Evolutionary conservation across 2,113 vertebrate genomes (phyloP), one percentile per base, ranked within the genome.

Genomic region (Pao palembangensis): DNA sequence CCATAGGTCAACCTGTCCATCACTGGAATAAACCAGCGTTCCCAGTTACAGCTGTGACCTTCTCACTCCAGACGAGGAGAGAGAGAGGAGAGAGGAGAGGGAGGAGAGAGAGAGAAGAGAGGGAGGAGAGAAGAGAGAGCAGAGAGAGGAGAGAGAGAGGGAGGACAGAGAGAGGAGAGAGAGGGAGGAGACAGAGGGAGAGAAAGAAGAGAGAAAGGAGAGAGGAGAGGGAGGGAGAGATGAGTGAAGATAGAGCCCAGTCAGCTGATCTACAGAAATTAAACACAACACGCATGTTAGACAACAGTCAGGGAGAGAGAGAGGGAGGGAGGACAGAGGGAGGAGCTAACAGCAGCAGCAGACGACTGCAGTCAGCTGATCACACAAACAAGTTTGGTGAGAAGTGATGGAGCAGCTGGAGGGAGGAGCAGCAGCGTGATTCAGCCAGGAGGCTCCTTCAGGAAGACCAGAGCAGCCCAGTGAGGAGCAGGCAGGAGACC

Each of bases 281-380:
- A n/a, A n/a, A n/a, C n/a, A n/a, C n/a, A n/a, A n/a, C n/a, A n/a
- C n/a, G n/a, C n/a, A n/a, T n/a, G n/a, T n/a, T n/a, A 16, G 5
- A 31, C 0, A 64, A 65, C 43, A 50, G 28, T 44, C 54, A 58
- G 25, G 14, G 50, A 14, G 50, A 51, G 64, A 21, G 48, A 44
- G 41, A 58, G 43, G 19, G 58, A 21, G 5, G 5, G 48, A 13
- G 16, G 5, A 16, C 8, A 4, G 44, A 46, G 13, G 53, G 12
- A 47, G 34, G 55, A 34, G 64, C n/a, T n/a, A n/a, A n/a, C n/a
- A n/a, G 51, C 70, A 56, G 55, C 48, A 62, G 50, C 50, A 64
- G 48, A 72, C 56, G 5, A 15, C 21, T 59, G 58, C 57, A 44
- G 19, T 23, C 21, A 16, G 19, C 50, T 25, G 50, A 25, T 12